Evolutionary conservation across 2,888 invertebrate genomes (phyloP).

Genomic region (Brenthis daphne): DNA sequence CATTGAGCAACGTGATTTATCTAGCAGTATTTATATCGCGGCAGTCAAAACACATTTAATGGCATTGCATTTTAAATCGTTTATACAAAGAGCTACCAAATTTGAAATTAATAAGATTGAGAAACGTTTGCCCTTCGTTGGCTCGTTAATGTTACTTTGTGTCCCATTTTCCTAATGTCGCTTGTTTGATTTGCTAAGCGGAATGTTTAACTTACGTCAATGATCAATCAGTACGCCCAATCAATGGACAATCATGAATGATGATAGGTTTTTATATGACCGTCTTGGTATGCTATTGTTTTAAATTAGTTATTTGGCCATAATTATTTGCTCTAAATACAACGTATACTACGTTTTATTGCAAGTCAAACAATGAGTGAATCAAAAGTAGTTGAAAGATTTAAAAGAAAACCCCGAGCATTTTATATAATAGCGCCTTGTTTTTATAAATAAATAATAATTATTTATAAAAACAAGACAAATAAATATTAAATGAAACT

Average conservation of each 20-base stretch:
- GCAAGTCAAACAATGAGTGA: too few species aligned
- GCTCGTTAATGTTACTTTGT: constrained; percentile 22
- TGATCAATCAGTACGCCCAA: constrained; percentile 55
- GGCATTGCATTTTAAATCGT: neutral
- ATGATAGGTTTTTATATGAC: constrained; percentile 31
- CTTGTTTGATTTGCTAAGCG: constrained; percentile 49
- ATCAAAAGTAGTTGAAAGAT: too few species aligned
- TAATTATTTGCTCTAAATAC: neutral
- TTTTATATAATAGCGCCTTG: too few species aligned
- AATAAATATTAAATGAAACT: too few species aligned
- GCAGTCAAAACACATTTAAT: constrained; percentile 9
- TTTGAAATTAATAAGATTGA: constrained; percentile 23
- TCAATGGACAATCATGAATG: constrained; percentile 45
- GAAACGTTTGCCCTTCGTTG: constrained; percentile 15
- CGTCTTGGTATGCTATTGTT: constrained; percentile 32
- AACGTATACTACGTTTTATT: too few species aligned
- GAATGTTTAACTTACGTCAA: constrained; percentile 57
- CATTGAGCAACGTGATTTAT: neutral
- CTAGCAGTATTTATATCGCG: neutral
- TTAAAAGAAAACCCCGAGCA: too few species aligned
- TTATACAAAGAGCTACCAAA: constrained; percentile 12
- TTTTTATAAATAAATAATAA: too few species aligned
- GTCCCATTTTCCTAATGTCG: constrained; percentile 36
- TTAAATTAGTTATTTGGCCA: constrained; percentile 27
- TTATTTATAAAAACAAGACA: too few species aligned